Percentiles rank a stretch among this genome's conserved stretches.
Evolutionary conservation across 2,113 vertebrate genomes (phyloP).

Genomic region (Choloepus hoffmanni): DNA sequence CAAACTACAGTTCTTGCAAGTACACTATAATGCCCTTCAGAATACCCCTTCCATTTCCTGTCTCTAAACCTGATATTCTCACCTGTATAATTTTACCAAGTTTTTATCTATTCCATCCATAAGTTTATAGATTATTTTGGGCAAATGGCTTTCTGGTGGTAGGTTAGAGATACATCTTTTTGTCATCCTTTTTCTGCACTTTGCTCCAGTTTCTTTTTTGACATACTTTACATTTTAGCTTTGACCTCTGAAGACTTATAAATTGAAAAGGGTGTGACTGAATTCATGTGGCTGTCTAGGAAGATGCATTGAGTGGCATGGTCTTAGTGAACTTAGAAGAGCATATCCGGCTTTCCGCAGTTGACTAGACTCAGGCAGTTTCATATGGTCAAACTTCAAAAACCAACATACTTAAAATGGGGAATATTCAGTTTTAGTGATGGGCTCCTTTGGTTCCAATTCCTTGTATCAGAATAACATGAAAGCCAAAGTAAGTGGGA

Average conservation of each 20-base stretch:
- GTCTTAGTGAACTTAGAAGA: not conserved
- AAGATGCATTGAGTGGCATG: not conserved
- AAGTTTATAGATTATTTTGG: not conserved
- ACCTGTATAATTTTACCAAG: not conserved
- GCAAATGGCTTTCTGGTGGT: not conserved
- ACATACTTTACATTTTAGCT: not conserved
- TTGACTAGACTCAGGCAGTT: not conserved
- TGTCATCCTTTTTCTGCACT: not conserved
- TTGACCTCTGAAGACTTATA: not conserved
- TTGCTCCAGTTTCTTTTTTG: not conserved
- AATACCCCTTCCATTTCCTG: not conserved
- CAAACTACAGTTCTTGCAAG: not conserved
- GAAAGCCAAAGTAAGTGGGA: not conserved
- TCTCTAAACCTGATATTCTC: not conserved
- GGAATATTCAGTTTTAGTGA: not conserved
- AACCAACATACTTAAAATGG: not conserved
- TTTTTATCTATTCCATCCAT: not conserved
- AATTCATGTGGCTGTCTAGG: not conserved
- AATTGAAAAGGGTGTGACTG: not conserved
- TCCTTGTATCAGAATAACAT: not conserved
- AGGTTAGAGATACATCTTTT: not conserved
- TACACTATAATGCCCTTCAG: not conserved
- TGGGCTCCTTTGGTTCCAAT: not conserved
- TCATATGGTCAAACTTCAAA: not conserved
- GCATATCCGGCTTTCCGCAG: not conserved